Evolutionary conservation across 53 echinoderm and acorn worm species (phyloP), one percentile per base, ranked within the genome.

Genomic region (Mesocentrotus franciscanus): DNA sequence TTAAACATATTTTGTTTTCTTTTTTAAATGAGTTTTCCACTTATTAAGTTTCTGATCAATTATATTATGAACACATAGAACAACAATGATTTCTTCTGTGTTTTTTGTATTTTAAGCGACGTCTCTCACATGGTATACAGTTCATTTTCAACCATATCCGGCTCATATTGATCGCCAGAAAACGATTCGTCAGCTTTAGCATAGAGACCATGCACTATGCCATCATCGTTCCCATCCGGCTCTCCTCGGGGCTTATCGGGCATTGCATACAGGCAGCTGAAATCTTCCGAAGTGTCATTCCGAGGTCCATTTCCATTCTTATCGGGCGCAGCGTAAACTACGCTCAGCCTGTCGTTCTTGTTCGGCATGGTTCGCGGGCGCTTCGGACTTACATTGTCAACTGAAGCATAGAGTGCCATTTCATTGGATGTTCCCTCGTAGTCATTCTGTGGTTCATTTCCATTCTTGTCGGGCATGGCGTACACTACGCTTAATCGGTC

Each of bases 161-260:
- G 8, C 58, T 60, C 90, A 58, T 90, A 60, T 20, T 90, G 60
- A 61, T 66, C 91, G 34, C 66, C 30, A 1, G 91, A 32, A n/a
- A 10, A 10, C 2, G 91, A 64, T 33, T 64, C 30, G 24, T 62
- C 61, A 42, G 90, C 22, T n/a, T 24, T 60, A 32, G 90, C 90
- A 29, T 61, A 90, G 4, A 90, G 61, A 29, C 5, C 49, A 55
- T 87, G 58, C 32, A 30, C 32, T 49, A 15, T 16, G 9, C 18
- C 58, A 8, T 4, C 87, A 56, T 87, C 87, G 87, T 58, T 27
- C 20, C 91, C 91, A 64, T 91, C 91, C 91, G 91, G 91, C 91
- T 91, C 10, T 66, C 91, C 91, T 66, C 66, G 61, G 61, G 66
- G 4, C 39, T 66, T 91, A 34, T 91, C 66, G 35, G 90, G 90